These are phyloP conservation scores for Xanthia togata DNA, from an alignment of 2,888 invertebrate genomes.

Conservation along the genomic window DNA sequence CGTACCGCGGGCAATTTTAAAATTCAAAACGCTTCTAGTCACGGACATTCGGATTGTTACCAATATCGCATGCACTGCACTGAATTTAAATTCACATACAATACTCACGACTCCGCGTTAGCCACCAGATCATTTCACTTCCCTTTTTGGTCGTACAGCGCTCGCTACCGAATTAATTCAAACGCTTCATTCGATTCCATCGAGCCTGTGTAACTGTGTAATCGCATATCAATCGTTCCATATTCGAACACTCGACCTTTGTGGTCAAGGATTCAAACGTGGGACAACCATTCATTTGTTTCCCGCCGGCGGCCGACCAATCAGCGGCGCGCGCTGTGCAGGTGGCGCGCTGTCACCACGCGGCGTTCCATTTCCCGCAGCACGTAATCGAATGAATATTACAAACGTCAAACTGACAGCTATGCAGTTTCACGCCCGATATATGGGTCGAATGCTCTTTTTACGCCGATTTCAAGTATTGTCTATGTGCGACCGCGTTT, in stretches of 20 bases:
- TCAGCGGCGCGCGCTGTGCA: conserved; percentile 74
- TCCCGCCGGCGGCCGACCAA: conserved; percentile 74
- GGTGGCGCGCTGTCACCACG: conserved; percentile 85
- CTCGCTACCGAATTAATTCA: conserved; percentile 75
- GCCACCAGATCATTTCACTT: conserved; percentile 71
- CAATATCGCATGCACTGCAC: conserved; percentile 80
- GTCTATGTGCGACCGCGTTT: conserved; percentile 71
- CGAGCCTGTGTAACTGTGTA: conserved; percentile 71
- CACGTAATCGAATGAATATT: conserved; percentile 89
- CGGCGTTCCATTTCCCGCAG: conserved; percentile 85
- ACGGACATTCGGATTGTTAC: conserved; percentile 81
- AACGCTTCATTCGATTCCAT: conserved; percentile 77
- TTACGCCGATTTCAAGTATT: conserved; percentile 80
- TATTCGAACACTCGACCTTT: conserved; percentile 80
- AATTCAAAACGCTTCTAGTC: conserved; percentile 81
- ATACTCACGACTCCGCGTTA: conserved; percentile 68
- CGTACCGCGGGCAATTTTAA: conserved; percentile 77
- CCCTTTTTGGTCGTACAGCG: conserved; percentile 71
- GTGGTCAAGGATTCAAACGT: conserved; percentile 79
- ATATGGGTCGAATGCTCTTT: conserved; percentile 86
- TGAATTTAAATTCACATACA: conserved; percentile 82
- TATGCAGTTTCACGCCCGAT: conserved; percentile 81
- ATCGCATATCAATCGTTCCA: conserved; percentile 81
- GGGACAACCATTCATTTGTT: conserved; percentile 78
- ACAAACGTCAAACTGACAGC: conserved; percentile 87